Evolutionary conservation across 2,113 vertebrate genomes (phyloP).

Genomic region (Sapajus apella): DNA sequence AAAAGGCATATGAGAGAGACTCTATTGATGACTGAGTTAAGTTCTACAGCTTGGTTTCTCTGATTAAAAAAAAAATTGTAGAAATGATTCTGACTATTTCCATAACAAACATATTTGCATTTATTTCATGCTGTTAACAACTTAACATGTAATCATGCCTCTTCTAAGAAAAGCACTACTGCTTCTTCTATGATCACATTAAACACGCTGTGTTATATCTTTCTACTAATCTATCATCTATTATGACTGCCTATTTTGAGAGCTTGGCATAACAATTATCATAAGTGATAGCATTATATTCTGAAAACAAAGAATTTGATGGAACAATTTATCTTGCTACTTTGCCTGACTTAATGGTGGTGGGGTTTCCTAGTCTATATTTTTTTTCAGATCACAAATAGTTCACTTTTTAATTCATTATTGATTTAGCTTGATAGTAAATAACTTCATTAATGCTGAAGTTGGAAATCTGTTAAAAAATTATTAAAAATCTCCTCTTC

Average conservation of each 20-base stretch:
- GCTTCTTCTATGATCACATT: constrained; percentile 66
- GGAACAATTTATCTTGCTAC: constrained; percentile 77
- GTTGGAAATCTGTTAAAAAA: constrained; percentile 76
- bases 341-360: constrained; percentile 74
- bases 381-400: constrained; percentile 78
- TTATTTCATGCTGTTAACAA: constrained; percentile 70
- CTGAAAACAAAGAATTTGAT: constrained; percentile 77
- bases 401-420: constrained; percentile 83
- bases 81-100: constrained; percentile 48
- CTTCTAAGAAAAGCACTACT: constrained; percentile 60
- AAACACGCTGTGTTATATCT: constrained; percentile 37
- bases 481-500: constrained; percentile 73
- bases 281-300: constrained; percentile 74
- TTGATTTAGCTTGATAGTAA: constrained; percentile 81
- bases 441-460: constrained; percentile 79
- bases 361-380: constrained; percentile 68
- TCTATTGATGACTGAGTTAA: not conserved
- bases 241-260: constrained; percentile 58
- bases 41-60: not conserved
- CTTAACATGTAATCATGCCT: constrained; percentile 48
- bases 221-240: constrained; percentile 20
- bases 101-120: constrained; percentile 70
- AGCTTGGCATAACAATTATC: constrained; percentile 78
- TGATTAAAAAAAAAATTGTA: constrained; percentile 59
- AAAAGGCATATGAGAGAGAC: not conserved